Conservation (phyloP, 1,140 invertebrate genomes). For the Pseudomyrmex sp. region DNA sequence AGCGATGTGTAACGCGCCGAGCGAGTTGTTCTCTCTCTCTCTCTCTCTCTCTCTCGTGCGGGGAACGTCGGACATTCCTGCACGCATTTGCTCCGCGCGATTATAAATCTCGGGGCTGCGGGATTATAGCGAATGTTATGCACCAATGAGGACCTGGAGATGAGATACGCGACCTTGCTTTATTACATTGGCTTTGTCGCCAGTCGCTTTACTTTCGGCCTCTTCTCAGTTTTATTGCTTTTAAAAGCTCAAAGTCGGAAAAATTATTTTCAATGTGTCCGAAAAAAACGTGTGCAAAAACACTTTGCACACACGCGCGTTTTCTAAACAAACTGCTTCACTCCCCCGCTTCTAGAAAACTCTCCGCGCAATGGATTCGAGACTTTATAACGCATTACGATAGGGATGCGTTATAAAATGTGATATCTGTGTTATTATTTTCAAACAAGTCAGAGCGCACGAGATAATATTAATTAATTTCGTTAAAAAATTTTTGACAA, state of each 20-base stretch:
- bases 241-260: neutral
- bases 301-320: neutral
- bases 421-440: neutral
- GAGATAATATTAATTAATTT: neutral
- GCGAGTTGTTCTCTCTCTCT: slow-evolving; percentile 64
- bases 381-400: too few species aligned
- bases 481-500: neutral
- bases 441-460: too few species aligned
- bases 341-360: slow-evolving; percentile 8
- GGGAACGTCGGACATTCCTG: slow-evolving; percentile 81
- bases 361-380: neutral
- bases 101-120: slow-evolving; percentile 81
- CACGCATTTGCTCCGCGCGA: slow-evolving; percentile 81
- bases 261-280: slow-evolving; percentile 31
- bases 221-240: slow-evolving; percentile 42
- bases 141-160: slow-evolving; percentile 78
- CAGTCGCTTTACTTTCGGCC: slow-evolving; percentile 51
- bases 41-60: slow-evolving; percentile 58
- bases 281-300: neutral
- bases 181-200: slow-evolving; percentile 76
- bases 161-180: slow-evolving; percentile 79
- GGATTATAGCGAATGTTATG: slow-evolving; percentile 80
- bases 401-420: neutral
- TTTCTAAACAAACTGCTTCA: slow-evolving; percentile 13
- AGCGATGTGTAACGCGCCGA: slow-evolving; percentile 71